Conservation (phyloP, 2,113 vertebrate species). For the Calyptommatus sinebrachiatus region DNA sequence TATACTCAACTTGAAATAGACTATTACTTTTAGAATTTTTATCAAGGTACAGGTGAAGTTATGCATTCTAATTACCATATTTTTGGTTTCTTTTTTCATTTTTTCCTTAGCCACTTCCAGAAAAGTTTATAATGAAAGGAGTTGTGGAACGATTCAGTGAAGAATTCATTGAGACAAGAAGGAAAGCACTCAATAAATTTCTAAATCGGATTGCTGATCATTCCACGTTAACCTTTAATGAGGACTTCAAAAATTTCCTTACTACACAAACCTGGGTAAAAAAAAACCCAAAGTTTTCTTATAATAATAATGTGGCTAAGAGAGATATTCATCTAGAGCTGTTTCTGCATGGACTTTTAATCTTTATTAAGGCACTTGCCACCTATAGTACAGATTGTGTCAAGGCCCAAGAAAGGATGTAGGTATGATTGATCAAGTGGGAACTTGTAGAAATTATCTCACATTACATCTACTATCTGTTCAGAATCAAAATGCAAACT, state of each 20-base stretch:
- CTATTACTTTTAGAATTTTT: neutral
- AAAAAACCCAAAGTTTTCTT: conserved; percentile 51
- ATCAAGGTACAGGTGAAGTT: rapidly evolving
- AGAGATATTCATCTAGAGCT: neutral
- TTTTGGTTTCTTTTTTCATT: conserved; percentile 6
- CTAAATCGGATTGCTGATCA: conserved; percentile 89
- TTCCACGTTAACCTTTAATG: conserved; percentile 88
- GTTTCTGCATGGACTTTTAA: too few species aligned
- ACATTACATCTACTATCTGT: neutral
- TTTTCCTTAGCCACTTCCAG: conserved; percentile 85
- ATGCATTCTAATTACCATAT: neutral
- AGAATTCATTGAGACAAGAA: conserved; percentile 92
- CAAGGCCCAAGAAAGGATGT: too few species aligned
- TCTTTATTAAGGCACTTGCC: too few species aligned
- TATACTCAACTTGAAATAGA: neutral
- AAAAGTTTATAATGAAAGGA: conserved; percentile 95
- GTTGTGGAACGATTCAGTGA: conserved; percentile 95
- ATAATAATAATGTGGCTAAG: rapidly evolving
- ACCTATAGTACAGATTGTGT: too few species aligned
- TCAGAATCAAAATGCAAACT: neutral
- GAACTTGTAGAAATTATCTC: too few species aligned
- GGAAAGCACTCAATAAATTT: conserved; percentile 89
- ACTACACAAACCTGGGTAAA: conserved; percentile 84
- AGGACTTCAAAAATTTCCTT: conserved; percentile 91
- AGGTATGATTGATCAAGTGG: too few species aligned